Evolutionary conservation across 2,888 invertebrate genomes (phyloP).

Genomic region (Melitaea athalia): DNA sequence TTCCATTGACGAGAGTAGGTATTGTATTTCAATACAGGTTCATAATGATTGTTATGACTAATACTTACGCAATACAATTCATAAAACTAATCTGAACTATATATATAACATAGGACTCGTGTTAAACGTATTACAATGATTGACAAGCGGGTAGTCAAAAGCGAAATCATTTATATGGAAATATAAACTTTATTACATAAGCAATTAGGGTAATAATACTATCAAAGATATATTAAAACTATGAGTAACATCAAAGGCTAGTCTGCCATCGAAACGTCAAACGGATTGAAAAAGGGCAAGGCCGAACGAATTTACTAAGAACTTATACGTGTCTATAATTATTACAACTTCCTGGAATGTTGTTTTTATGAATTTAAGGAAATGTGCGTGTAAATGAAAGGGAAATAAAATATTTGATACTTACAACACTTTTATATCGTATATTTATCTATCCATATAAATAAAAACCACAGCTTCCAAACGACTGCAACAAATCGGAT

Average conservation of each 20-base stretch:
- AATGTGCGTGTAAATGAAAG: neutral
- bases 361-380: slow-evolving; percentile 4
- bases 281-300: slow-evolving; percentile 44
- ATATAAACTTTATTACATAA: slow-evolving; percentile 14
- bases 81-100: slow-evolving; percentile 2
- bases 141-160: slow-evolving; percentile 47
- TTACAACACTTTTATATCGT: no score
- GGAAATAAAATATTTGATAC: neutral
- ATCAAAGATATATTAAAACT: slow-evolving; percentile 1
- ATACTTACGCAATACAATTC: slow-evolving; percentile 29
- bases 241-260: slow-evolving; percentile 37
- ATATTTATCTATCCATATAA: no score
- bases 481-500: no score
- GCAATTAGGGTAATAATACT: slow-evolving; percentile 6
- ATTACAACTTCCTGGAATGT: slow-evolving; percentile 6
- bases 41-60: slow-evolving; percentile 2
- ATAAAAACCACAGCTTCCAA: no score
- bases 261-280: slow-evolving; percentile 46
- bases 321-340: slow-evolving; percentile 9
- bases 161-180: neutral
- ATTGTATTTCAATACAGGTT: no score
- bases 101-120: slow-evolving; percentile 34
- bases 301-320: slow-evolving; percentile 36
- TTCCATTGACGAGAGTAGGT: neutral
- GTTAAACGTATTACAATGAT: slow-evolving; percentile 46